phyloP scores from a whole-genome alignment of 2,888 invertebrate species.

The Agonum fuliginosum region DNA sequence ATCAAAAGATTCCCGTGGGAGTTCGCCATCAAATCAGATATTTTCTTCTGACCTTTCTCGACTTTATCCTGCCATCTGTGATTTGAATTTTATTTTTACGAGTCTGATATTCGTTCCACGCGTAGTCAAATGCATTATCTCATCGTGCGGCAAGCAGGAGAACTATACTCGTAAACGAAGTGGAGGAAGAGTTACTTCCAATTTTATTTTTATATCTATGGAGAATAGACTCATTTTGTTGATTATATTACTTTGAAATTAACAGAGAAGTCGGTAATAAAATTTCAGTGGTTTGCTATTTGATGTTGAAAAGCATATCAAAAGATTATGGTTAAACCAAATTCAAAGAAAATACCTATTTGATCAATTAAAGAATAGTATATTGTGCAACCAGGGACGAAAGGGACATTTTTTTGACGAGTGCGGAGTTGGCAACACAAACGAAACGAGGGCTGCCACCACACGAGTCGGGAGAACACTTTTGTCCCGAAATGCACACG shows the following conservation, averaged over 20 bases:
- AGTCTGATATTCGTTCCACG: conserved; percentile 18
- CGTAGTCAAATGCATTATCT: conserved; percentile 22
- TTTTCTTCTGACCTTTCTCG: conserved; percentile 15
- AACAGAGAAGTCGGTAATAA: neutral
- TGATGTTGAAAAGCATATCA: too few relatives aligned
- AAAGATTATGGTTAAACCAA: too few relatives aligned
- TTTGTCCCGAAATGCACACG: too few relatives aligned
- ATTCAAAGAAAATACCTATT: too few relatives aligned
- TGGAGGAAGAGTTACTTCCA: neutral
- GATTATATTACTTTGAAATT: neutral
- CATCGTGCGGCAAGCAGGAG: conserved; percentile 7
- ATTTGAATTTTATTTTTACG: conserved; percentile 43
- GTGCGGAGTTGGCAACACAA: too few relatives aligned
- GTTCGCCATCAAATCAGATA: conserved; percentile 24
- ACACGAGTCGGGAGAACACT: too few relatives aligned
- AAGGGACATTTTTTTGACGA: too few relatives aligned
- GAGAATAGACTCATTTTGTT: conserved; percentile 3
- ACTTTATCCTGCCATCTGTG: conserved; percentile 31
- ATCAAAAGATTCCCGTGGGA: conserved; percentile 11
- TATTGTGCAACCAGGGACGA: too few relatives aligned
- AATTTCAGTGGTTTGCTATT: neutral
- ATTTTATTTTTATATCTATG: too few relatives aligned
- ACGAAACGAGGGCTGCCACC: too few relatives aligned
- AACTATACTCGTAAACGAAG: conserved; percentile 16
- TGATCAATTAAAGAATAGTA: too few relatives aligned